Percentiles rank a stretch among this genome's conserved stretches.
phyloP scores from a whole-genome alignment of 2,797 vertebrate genomes.

The Gastrophryne carolinensis region DNA sequence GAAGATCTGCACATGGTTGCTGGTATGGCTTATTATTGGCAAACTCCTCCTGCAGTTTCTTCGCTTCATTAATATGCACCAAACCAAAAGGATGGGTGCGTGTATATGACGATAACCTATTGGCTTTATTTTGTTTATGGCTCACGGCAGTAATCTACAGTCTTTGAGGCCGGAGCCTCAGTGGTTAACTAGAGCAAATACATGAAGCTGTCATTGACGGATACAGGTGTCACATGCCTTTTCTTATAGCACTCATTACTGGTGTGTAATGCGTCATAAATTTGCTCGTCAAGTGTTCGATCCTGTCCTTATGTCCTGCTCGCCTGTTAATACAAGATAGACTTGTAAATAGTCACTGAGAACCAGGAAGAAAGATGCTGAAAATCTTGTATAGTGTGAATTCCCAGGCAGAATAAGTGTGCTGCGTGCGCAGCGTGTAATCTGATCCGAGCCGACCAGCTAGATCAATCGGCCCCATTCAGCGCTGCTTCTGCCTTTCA shows the following conservation, averaged over 20 bases:
- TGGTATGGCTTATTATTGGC: too few species aligned
- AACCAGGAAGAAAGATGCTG: not conserved
- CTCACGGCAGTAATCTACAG: too few species aligned
- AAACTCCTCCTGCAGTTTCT: too few species aligned
- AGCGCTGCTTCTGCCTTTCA: slow-evolving; percentile 14
- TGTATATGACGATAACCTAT: too few species aligned
- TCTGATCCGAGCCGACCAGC: not conserved
- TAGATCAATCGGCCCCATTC: slow-evolving; percentile 20
- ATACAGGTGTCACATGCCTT: not conserved
- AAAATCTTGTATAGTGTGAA: not conserved
- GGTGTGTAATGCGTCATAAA: not conserved
- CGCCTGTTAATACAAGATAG: not conserved
- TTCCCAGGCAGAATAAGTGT: too few species aligned
- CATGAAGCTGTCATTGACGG: not conserved
- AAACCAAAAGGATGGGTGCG: too few species aligned
- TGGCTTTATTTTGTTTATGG: too few species aligned
- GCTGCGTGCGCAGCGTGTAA: not conserved
- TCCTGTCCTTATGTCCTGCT: not conserved
- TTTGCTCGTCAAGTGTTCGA: too few species aligned
- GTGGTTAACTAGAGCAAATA: not conserved
- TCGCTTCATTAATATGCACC: too few species aligned
- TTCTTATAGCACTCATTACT: not conserved
- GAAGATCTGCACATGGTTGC: too few species aligned
- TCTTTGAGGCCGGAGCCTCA: not conserved
- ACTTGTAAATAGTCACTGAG: not conserved